Conservation (phyloP, 1,140 invertebrate species). For the Listronotus oregonensis region DNA sequence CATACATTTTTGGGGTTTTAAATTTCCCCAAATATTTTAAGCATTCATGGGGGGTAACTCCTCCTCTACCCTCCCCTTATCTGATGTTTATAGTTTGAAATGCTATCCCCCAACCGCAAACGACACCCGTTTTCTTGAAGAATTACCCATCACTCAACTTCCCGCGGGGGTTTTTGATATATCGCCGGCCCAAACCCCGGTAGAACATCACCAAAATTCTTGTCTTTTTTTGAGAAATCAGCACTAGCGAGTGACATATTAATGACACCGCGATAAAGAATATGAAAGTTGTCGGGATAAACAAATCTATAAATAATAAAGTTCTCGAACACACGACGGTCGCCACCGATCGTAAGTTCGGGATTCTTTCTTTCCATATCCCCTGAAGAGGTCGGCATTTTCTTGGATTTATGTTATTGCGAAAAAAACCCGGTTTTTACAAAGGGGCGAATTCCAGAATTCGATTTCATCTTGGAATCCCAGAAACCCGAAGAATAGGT, state of each 20-base stretch:
- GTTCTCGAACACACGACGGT: constrained; percentile 23
- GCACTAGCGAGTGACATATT: constrained; percentile 44
- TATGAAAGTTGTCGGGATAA: constrained; percentile 49
- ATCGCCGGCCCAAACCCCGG: constrained; percentile 18
- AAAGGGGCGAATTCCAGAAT: too few relatives aligned
- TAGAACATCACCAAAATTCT: constrained; percentile 46
- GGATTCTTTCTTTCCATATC: constrained; percentile 6
- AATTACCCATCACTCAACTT: background rate
- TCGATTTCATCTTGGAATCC: too few relatives aligned
- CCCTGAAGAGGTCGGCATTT: constrained; percentile 7
- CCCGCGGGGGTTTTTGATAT: constrained; percentile 37
- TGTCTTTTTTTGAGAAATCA: constrained; percentile 46
- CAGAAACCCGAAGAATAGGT: too few relatives aligned
- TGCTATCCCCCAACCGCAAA: too few relatives aligned
- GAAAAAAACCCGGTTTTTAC: constrained; percentile 1
- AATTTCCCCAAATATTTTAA: too few relatives aligned
- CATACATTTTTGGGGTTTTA: too few relatives aligned
- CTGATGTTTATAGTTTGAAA: too few relatives aligned
- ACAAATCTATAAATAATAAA: constrained; percentile 50
- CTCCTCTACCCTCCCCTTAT: too few relatives aligned
- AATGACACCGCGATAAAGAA: constrained; percentile 49
- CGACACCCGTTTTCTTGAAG: background rate
- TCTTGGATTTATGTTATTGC: constrained; percentile 1
- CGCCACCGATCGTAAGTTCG: constrained; percentile 17
- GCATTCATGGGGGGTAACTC: too few relatives aligned